Evolutionary conservation across 2,797 vertebrate genomes (phyloP).

Genomic region (Acipenser transmontanus): DNA sequence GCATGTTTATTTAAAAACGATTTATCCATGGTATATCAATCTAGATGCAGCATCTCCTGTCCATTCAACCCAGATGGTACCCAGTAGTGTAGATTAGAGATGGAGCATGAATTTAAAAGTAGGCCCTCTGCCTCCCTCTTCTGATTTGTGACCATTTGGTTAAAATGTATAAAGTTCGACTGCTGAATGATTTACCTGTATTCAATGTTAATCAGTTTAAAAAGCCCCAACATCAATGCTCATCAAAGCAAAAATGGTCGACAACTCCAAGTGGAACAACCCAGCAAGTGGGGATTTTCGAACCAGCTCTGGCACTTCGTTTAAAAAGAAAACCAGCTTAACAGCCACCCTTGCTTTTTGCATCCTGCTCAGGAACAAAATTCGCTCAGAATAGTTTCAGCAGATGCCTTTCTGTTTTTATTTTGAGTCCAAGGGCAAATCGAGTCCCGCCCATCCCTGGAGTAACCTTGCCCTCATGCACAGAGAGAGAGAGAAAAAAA

Average conservation of each 20-base stretch:
- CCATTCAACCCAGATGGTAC: too few relatives aligned
- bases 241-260: neutral
- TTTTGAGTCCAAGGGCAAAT: constrained; percentile 66
- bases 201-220: constrained; percentile 11
- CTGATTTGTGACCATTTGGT: too few relatives aligned
- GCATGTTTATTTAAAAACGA: too few relatives aligned
- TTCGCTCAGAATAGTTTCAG: constrained; percentile 66
- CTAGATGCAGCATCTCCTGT: too few relatives aligned
- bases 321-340: constrained; percentile 19
- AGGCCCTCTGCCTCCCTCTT: too few relatives aligned
- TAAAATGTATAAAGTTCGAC: too few relatives aligned
- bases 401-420: constrained; percentile 64
- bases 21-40: too few relatives aligned
- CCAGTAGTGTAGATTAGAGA: too few relatives aligned
- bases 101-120: too few relatives aligned
- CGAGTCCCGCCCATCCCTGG: constrained; percentile 47
- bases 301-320: neutral
- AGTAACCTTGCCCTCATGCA: constrained; percentile 3
- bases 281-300: neutral
- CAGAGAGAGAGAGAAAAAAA: neutral
- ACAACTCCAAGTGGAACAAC: constrained; percentile 5
- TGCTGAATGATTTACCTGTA: constrained; percentile 8
- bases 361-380: constrained; percentile 48
- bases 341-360: constrained; percentile 36
- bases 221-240: constrained; percentile 16